Evolutionary conservation across 2,113 vertebrate species (phyloP).

Genomic region (Salvelinus alpinus): DNA sequence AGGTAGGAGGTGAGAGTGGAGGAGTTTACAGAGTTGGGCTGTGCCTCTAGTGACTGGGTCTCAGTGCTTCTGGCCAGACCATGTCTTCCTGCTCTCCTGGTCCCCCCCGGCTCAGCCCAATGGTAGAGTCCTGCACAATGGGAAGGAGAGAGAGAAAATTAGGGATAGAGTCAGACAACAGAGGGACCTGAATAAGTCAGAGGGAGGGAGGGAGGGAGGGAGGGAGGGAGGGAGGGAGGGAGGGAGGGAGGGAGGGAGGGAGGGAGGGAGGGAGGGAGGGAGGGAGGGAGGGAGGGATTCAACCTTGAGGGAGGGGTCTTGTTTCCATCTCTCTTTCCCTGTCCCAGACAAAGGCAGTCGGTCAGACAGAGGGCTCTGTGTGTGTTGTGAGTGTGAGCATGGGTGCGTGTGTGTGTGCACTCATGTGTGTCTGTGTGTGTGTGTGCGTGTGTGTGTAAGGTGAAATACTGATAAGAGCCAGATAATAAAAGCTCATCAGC

Average conservation of each 20-base stretch:
- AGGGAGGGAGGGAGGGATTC: conserved; percentile 2
- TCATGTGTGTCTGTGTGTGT: conserved; percentile 38
- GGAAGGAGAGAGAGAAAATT: neutral
- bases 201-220: conserved; percentile 4
- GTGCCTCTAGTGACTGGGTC: conserved; percentile 88
- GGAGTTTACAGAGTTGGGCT: conserved; percentile 84
- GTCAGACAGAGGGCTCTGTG: conserved; percentile 1
- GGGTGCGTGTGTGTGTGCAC: conserved; percentile 31
- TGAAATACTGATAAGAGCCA: conserved; percentile 53
- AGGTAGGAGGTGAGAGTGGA: conserved; percentile 89
- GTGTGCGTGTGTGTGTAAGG: conserved; percentile 36
- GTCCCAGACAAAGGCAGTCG: conserved; percentile 28
- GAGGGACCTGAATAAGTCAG: neutral
- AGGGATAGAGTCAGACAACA: neutral
- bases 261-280: conserved; percentile 16
- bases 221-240: neutral
- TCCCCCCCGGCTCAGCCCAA: conserved; percentile 80
- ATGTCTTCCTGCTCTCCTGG: conserved; percentile 80
- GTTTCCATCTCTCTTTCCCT: conserved; percentile 16
- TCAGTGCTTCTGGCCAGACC: conserved; percentile 67
- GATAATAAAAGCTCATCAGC: conserved; percentile 67
- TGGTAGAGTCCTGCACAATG: conserved; percentile 82
- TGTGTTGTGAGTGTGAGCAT: conserved; percentile 22
- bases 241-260: conserved; percentile 2
- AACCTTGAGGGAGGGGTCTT: conserved; percentile 45